A percentile compares a stretch with the other conserved stretches of the same genome.
Evolutionary conservation across 2,797 vertebrate genomes (phyloP).

Genomic region (Chaetophractus vellerosus): DNA sequence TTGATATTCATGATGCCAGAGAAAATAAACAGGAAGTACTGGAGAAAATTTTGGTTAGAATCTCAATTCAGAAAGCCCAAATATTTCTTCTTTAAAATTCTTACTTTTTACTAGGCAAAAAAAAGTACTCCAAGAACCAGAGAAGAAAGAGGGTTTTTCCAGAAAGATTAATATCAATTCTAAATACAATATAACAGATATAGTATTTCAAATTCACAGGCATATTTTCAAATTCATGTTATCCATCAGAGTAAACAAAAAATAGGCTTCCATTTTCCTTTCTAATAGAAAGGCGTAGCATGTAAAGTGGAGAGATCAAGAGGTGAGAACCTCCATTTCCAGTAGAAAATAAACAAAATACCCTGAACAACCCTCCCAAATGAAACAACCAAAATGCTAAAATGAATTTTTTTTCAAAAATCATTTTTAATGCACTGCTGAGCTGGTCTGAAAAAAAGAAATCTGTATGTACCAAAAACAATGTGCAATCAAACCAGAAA

Average conservation of each 20-base stretch:
- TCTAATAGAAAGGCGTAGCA: neutral
- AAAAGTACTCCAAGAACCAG: neutral
- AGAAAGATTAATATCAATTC: neutral
- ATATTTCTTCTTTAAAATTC: slow-evolving; percentile 32
- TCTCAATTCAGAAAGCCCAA: slow-evolving; percentile 26
- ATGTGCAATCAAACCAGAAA: neutral
- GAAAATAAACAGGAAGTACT: neutral
- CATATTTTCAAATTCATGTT: slow-evolving; percentile 4
- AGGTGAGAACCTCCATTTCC: neutral
- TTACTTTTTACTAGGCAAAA: neutral
- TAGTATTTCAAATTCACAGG: neutral
- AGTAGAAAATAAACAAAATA: neutral
- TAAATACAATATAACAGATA: neutral
- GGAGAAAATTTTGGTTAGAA: neutral
- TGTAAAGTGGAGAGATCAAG: slow-evolving; percentile 1
- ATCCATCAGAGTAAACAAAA: neutral
- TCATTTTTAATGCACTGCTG: slow-evolving; percentile 11
- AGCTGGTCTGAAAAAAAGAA: neutral
- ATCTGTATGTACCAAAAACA: neutral
- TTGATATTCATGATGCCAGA: neutral
- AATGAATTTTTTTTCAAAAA: slow-evolving; percentile 40
- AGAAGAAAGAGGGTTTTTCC: neutral
- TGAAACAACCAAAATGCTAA: slow-evolving; percentile 26
- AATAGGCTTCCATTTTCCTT: neutral
- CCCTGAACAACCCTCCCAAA: neutral